Conservation (phyloP, 2,113 vertebrate genomes). For the Neomonachus schauinslandi region DNA sequence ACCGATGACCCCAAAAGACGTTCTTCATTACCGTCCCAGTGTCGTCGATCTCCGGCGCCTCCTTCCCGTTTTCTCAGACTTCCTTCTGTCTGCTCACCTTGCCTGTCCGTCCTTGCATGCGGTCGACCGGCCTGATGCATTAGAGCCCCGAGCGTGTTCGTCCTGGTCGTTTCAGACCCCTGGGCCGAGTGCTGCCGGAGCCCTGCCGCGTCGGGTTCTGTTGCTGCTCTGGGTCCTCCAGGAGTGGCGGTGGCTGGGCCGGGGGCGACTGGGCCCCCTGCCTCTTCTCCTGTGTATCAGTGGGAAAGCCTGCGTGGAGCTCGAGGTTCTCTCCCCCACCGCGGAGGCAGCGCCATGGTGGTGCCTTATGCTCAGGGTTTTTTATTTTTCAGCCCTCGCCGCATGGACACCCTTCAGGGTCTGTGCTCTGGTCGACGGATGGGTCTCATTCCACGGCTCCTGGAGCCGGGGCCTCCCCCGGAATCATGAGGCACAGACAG, state of each 20-base stretch:
- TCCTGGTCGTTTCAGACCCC: background rate
- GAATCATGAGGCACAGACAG: background rate
- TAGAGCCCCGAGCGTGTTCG: fast-evolving
- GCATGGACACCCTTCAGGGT: background rate
- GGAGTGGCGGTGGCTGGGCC: background rate
- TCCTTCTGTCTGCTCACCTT: background rate
- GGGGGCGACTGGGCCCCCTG: background rate
- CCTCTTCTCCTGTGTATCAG: fast-evolving
- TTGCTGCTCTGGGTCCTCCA: background rate
- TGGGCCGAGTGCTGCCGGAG: background rate
- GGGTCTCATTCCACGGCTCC: background rate
- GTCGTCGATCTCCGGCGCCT: background rate
- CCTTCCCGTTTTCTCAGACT: background rate
- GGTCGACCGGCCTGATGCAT: no score
- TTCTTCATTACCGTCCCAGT: background rate
- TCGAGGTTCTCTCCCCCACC: background rate
- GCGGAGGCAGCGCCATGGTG: fast-evolving
- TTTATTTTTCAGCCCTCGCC: background rate
- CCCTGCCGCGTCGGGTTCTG: background rate
- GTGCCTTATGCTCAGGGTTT: no score
- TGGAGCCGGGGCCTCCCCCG: background rate
- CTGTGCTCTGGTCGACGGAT: background rate
- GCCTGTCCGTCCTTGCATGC: background rate
- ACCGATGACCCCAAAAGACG: background rate
- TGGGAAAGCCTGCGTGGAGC: background rate